phyloP scores from a whole-genome alignment of 2,888 invertebrate genomes.

The Plagodis pulveraria region DNA sequence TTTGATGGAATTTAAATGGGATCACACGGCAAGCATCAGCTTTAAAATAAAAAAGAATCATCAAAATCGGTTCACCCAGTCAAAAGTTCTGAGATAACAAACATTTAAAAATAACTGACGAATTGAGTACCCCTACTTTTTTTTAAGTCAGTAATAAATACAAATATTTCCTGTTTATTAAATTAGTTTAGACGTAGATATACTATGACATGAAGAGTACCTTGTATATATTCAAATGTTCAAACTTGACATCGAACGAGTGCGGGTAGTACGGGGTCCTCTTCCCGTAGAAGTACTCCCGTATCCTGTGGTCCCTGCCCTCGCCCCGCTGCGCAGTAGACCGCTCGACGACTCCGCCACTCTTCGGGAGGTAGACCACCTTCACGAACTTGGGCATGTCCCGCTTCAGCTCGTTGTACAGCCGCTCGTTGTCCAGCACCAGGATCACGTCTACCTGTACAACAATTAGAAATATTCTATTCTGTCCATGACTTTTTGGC shows the following conservation, averaged over 20 bases:
- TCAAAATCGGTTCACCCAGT: too few species aligned
- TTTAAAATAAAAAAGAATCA: too few species aligned
- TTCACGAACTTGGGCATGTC: slow-evolving; percentile 98
- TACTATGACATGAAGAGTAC: slow-evolving; percentile 47
- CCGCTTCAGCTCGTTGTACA: slow-evolving; percentile 96
- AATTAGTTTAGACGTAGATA: too few species aligned
- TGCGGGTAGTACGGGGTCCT: slow-evolving; percentile 94
- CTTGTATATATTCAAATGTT: slow-evolving; percentile 95
- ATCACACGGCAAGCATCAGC: too few species aligned
- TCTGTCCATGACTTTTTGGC: too few species aligned
- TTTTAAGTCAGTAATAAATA: too few species aligned
- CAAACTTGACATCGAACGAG: slow-evolving; percentile 96
- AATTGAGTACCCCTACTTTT: too few species aligned
- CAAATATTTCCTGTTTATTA: too few species aligned
- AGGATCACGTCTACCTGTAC: slow-evolving; percentile 94
- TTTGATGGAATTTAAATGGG: too few species aligned
- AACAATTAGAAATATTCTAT: too few species aligned
- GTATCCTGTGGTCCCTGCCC: slow-evolving; percentile 90
- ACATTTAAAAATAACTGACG: too few species aligned
- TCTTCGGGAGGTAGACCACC: slow-evolving; percentile 96
- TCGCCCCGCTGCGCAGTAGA: slow-evolving; percentile 89
- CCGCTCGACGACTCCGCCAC: slow-evolving; percentile 98
- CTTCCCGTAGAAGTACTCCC: slow-evolving; percentile 98
- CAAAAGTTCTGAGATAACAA: too few species aligned
- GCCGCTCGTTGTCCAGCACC: slow-evolving; percentile 97